These are phyloP conservation scores for Lycorma delicatula DNA, from an alignment of 1,140 invertebrate species.

Conservation along the genomic window DNA sequence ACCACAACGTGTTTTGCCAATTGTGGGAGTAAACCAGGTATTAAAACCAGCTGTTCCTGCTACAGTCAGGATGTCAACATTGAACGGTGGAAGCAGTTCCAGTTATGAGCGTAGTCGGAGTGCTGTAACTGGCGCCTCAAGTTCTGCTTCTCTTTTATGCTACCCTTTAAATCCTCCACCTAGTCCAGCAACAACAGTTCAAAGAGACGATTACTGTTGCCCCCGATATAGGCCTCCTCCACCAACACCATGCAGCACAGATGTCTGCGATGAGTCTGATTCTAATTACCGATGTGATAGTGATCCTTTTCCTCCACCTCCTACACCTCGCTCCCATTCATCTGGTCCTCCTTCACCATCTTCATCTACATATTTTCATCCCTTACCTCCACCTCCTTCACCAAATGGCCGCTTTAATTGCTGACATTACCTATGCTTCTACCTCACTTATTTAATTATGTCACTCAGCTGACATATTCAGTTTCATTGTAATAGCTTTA, in stretches of 20 bases:
- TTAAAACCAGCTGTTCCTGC: constrained; percentile 27
- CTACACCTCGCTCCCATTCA: constrained; percentile 70
- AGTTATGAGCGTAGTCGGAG: constrained; percentile 51
- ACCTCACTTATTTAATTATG: too few relatives aligned
- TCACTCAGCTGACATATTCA: too few relatives aligned
- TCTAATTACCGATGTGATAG: constrained; percentile 57
- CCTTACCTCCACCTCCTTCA: constrained; percentile 59
- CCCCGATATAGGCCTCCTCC: constrained; percentile 83
- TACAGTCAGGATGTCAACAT: constrained; percentile 53
- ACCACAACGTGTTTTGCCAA: constrained; percentile 29
- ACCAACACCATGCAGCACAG: constrained; percentile 88
- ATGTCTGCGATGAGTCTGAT: constrained; percentile 84
- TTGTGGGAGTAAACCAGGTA: not conserved
- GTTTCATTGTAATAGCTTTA: too few relatives aligned
- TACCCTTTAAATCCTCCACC: constrained; percentile 87
- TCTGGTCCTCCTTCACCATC: constrained; percentile 70
- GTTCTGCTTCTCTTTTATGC: constrained; percentile 42
- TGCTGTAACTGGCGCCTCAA: constrained; percentile 74
- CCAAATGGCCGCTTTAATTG: constrained; percentile 34
- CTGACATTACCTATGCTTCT: too few relatives aligned
- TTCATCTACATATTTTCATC: constrained; percentile 65
- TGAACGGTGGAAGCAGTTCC: constrained; percentile 47
- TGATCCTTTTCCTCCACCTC: constrained; percentile 72
- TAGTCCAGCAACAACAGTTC: constrained; percentile 65
- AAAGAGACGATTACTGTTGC: constrained; percentile 37